Percentiles rank a stretch among this genome's conserved stretches.
Evolutionary conservation across 2,113 vertebrate species (phyloP).

Genomic region (Speoplatyrhinus poulsoni): DNA sequence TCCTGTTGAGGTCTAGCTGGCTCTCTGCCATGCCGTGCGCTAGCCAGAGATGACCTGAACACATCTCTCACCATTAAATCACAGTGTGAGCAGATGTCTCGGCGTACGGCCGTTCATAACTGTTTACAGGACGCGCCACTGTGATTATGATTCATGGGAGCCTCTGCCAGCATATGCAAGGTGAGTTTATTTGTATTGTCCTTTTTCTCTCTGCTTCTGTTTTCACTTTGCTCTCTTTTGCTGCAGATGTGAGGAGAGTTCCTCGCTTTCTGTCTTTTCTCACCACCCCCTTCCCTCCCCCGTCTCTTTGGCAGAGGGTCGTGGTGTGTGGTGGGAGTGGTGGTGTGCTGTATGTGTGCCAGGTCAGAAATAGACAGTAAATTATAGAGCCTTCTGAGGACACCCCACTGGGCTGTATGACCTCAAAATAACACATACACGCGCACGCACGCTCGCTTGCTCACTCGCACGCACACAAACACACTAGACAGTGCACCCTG

Average conservation of each 20-base stretch:
- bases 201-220: constrained; percentile 14
- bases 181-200: background rate
- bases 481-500: constrained; percentile 33
- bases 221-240: background rate
- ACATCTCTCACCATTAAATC: background rate
- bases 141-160: background rate
- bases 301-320: constrained; percentile 21
- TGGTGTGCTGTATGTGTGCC: constrained; percentile 74
- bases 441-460: constrained; percentile 8
- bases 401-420: constrained; percentile 63
- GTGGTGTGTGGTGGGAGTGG: constrained; percentile 41
- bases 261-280: constrained; percentile 22
- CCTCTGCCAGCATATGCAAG: background rate
- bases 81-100: background rate
- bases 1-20: background rate
- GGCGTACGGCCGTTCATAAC: background rate
- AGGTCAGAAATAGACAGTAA: constrained; percentile 80
- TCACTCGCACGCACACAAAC: constrained; percentile 11
- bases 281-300: constrained; percentile 14
- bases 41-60: constrained; percentile 1
- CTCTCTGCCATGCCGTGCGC: background rate
- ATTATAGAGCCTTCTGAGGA: constrained; percentile 72
- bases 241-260: too few species aligned
- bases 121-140: background rate
- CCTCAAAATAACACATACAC: constrained; percentile 62